Conservation (phyloP, 2,797 vertebrate genomes). For the Carduelis carduelis region DNA sequence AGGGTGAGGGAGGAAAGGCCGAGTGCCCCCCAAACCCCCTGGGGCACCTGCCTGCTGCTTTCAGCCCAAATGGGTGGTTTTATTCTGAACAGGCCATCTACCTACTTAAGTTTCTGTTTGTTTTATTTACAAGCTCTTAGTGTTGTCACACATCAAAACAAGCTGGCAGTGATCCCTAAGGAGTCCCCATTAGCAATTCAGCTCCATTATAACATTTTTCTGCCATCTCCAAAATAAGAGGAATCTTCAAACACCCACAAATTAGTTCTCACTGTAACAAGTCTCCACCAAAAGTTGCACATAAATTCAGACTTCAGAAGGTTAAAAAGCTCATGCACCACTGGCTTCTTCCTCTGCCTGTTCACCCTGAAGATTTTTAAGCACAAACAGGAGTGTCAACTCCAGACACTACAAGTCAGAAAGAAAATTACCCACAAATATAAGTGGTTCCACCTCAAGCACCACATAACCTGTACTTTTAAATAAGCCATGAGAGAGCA, state of each 20-base stretch:
- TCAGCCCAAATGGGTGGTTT: background rate
- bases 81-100: background rate
- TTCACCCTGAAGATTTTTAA: background rate
- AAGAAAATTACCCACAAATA: background rate
- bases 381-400: background rate
- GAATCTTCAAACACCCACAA: background rate
- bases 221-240: background rate
- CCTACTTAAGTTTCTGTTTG: background rate
- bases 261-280: background rate
- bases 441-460: background rate
- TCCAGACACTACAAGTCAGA: background rate
- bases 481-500: background rate
- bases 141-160: constrained; percentile 28
- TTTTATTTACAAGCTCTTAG: constrained; percentile 10
- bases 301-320: background rate
- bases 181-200: background rate
- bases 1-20: background rate
- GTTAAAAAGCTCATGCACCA: background rate
- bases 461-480: background rate
- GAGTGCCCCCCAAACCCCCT: background rate
- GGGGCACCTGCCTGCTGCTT: background rate
- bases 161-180: constrained; percentile 8
- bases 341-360: background rate
- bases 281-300: background rate
- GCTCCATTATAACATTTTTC: background rate